Conservation (phyloP, 2,888 invertebrate genomes). For the Drosophila mimica region DNA sequence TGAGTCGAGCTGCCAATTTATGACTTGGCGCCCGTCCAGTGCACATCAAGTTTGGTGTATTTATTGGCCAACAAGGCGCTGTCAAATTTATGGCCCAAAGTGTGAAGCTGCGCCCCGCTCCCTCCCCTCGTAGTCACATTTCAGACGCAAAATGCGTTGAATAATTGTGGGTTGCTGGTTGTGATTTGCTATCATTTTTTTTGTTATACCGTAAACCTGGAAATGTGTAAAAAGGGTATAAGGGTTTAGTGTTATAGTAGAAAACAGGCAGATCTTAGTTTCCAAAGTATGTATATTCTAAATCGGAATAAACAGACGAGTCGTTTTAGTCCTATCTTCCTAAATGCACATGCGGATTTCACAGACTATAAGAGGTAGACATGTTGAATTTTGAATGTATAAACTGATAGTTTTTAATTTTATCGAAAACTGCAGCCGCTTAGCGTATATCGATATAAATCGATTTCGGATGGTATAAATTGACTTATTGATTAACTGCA, state of each 20-base stretch:
- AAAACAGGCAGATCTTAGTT: neutral
- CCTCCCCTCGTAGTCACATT: neutral
- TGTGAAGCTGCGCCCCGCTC: constrained; percentile 40
- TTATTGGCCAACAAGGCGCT: constrained; percentile 76
- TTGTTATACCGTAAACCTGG: neutral
- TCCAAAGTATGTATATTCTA: neutral
- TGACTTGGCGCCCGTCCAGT: constrained; percentile 64
- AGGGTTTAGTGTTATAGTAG: neutral
- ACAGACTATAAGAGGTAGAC: neutral
- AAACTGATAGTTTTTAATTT: no score
- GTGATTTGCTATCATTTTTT: constrained; percentile 57
- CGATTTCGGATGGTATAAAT: neutral
- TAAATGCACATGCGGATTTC: neutral
- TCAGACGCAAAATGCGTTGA: constrained; percentile 67
- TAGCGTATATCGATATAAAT: neutral
- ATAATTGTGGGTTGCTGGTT: constrained; percentile 74
- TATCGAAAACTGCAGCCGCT: no score
- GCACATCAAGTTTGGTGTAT: constrained; percentile 60
- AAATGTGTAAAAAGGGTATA: neutral
- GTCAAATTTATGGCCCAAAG: constrained; percentile 62
- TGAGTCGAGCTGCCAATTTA: constrained; percentile 56
- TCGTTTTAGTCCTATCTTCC: neutral
- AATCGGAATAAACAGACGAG: neutral
- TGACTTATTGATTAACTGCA: no score
- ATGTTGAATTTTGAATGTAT: neutral